Evolutionary conservation across 1,140 invertebrate genomes (phyloP), one percentile per base, ranked within the genome.

Genomic region (Globodera rostochiensis): DNA sequence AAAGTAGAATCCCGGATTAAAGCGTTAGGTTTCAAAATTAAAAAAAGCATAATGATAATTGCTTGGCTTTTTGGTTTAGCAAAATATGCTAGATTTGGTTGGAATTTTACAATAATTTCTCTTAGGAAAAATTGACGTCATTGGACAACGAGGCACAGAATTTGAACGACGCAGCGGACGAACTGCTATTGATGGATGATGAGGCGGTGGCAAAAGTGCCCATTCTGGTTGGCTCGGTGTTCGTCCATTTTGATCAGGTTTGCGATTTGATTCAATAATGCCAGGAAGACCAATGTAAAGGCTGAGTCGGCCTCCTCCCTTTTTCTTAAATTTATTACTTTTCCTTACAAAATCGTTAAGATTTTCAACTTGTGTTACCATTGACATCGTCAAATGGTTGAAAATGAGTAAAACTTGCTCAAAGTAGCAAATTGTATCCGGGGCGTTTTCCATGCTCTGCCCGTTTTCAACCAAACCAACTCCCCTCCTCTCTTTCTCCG

Each of bases 161-260:
- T 66, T 69, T 84, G 19, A 75, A 9, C 46, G 82, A 83, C 53
- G 82, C 82, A 0, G 83, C 76, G n/a, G 73, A 83, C 49, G 82
- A 83, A 84, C 8, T 83, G 6, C n/a, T 83, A 53, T 69, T 83
- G 53, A 66, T 84, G 73, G 82, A 83, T 21, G 82, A 83, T 66
- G 83, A 74, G 49, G 25, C 73, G 15, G 50, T 15, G 21, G 57
- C 19, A 9, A 19, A 71, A 21, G 47, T 84, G 21, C 82, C 82
- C 6, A 49, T 83, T 21, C 82, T 83, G 74, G 53, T 85, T 66
- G 77, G 74, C 8, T 84, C 74, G n/a, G 73, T 79, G 67, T 83
- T 80, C 77, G 53, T 95, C 94, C 82, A 94, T 93, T 82, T 69
- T 11, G 71, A 83, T 60, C 82, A 84, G 53, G 82, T 83, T 11